Evolutionary conservation across 2,113 vertebrate genomes (phyloP), one percentile per base, ranked within the genome.

Genomic region (Pseudolaguvia tuberculata): DNA sequence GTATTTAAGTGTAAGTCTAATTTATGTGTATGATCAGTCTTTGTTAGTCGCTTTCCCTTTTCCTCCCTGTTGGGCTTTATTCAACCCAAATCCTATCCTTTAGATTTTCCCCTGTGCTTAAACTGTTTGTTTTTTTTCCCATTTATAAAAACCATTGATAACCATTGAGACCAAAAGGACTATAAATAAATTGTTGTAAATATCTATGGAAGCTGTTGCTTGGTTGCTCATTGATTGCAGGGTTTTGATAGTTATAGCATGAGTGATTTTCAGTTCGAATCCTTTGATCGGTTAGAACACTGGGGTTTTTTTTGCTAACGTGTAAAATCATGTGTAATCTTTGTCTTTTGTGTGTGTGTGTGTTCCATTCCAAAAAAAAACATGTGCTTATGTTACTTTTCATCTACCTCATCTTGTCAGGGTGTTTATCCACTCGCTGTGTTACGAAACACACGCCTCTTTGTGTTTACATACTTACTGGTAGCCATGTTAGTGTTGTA

Each of bases 1-100:
- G 75, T 77, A 77, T 77, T 77, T 77, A 77, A 77, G 75, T 81
- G 72, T 55, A 81, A 80, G 75, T 80, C 47, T 80, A 80, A 81
- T 81, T 81, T 81, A 80, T 80, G 75, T 65, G 72, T 77, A 62
- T 67, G 55, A 77, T 69, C 72, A 70, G 56, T 77, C 53, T 53
- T 77, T 57, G 47, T 70, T 77, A 62, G 50, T 67, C 42, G 27
- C 50, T 29, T n/a, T 20, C 20, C 35, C 3, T 35, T 45, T 45
- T 58, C 48, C 23, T 48, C 23, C 55, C 53, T 27, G 10, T n/a
- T 20, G 35, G 71, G 42, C 18, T 74, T 77, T 17, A 51, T 79
- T 72, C n/a, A 71, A 25, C 66, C 20, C 7, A 69, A 23, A 25
- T 70, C 35, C n/a, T 18, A 45, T 42, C 29, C 20, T 57, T 21